Percentiles rank a stretch among this genome's conserved stretches.
Evolutionary conservation across 1,140 invertebrate species (phyloP).

Genomic region (Cyrtorhinus lividipennis): DNA sequence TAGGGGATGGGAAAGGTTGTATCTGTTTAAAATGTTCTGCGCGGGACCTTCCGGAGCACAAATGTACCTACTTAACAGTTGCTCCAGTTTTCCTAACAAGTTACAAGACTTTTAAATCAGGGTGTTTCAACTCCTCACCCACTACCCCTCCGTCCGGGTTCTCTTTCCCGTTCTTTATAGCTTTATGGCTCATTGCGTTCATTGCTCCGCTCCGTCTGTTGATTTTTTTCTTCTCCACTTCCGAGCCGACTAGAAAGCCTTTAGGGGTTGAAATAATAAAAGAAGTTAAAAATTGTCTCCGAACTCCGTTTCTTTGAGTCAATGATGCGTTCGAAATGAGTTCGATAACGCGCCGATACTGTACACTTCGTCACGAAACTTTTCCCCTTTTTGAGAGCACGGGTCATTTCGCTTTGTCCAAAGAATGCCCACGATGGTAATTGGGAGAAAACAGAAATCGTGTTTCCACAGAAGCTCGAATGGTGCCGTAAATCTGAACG

Average conservation of each 20-base stretch:
- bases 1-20: not conserved
- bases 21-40: slow-evolving; percentile 6
- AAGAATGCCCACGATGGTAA: not conserved
- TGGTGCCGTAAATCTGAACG: too few relatives aligned
- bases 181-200: not conserved
- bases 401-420: not conserved
- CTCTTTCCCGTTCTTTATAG: not conserved
- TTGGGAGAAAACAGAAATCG: not conserved
- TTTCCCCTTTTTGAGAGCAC: not conserved
- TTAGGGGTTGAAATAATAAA: too few relatives aligned
- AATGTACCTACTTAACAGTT: slow-evolving; percentile 5
- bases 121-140: slow-evolving; percentile 2
- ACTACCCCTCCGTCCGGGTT: not conserved
- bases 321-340: not conserved
- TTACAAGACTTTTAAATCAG: slow-evolving; percentile 10
- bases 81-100: slow-evolving; percentile 5
- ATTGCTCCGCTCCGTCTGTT: not conserved
- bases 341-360: not conserved
- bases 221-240: not conserved
- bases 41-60: not conserved
- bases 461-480: too few relatives aligned
- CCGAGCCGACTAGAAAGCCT: not conserved
- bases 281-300: not conserved
- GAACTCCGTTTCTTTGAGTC: not conserved
- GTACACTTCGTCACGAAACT: not conserved